These are phyloP conservation scores for Nasua narica DNA, from an alignment of 2,797 vertebrate genomes.

Conservation along the genomic window DNA sequence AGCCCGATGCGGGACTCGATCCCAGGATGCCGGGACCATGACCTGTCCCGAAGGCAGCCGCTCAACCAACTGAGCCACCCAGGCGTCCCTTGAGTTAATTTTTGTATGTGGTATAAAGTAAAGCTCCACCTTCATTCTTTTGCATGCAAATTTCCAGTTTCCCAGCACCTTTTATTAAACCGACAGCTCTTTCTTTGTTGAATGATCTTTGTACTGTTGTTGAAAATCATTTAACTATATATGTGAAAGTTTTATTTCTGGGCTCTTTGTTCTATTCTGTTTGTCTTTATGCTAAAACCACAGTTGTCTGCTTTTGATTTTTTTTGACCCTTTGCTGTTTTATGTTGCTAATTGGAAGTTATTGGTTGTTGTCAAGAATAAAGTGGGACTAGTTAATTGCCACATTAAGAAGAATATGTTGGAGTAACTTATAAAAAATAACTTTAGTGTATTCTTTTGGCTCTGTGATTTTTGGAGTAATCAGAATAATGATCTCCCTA, in stretches of 20 bases:
- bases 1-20: too few species aligned
- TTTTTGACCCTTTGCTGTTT: neutral
- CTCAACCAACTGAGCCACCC: too few species aligned
- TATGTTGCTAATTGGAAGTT: neutral
- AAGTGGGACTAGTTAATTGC: neutral
- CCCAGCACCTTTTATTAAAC: neutral
- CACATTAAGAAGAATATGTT: constrained; percentile 15
- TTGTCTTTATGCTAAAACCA: neutral
- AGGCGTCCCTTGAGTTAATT: neutral
- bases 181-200: neutral
- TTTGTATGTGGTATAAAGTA: neutral
- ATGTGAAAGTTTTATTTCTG: neutral
- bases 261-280: neutral
- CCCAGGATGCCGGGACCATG: too few species aligned
- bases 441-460: neutral
- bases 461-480: neutral
- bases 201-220: neutral
- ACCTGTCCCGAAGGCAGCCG: too few species aligned
- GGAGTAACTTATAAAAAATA: neutral
- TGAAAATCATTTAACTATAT: neutral
- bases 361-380: neutral
- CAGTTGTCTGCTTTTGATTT: neutral
- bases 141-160: neutral
- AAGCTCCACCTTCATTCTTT: neutral
- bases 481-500: constrained; percentile 1